phyloP scores from a whole-genome alignment of 92 coral and sea anemone genomes.

The Epizoanthus rinbou region DNA sequence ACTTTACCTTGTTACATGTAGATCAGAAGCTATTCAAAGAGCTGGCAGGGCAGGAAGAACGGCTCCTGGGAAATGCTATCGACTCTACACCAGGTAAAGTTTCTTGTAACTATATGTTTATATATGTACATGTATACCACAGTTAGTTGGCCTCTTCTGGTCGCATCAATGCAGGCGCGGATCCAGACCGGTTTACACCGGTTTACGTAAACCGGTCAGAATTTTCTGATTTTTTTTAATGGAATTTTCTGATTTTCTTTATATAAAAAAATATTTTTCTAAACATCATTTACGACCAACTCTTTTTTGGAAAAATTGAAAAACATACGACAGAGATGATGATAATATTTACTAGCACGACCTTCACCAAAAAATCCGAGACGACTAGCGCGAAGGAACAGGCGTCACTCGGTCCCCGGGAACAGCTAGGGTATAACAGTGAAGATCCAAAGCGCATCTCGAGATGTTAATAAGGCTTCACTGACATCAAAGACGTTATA shows the following conservation, averaged over 20 bases:
- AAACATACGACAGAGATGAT: too few relatives aligned
- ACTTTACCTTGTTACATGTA: background rate
- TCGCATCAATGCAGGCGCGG: too few relatives aligned
- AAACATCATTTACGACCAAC: too few relatives aligned
- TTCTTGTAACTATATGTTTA: background rate
- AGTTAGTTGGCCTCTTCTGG: too few relatives aligned
- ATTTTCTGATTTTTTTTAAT: background rate
- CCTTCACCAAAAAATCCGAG: too few relatives aligned
- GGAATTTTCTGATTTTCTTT: background rate
- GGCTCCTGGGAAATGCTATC: constrained; percentile 83
- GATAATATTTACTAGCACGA: too few relatives aligned
- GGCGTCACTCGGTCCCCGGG: too few relatives aligned
- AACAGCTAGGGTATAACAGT: constrained; percentile 51
- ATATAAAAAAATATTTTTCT: too few relatives aligned
- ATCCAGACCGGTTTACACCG: too few relatives aligned
- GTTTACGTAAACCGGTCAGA: too few relatives aligned
- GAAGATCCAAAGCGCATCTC: constrained; percentile 46
- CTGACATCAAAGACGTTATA: constrained; percentile 20
- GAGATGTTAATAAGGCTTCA: constrained; percentile 6
- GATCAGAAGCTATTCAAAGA: constrained; percentile 94
- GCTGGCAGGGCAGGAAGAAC: constrained; percentile 97
- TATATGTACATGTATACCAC: background rate
- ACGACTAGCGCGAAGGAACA: too few relatives aligned
- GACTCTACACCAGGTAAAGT: constrained; percentile 76
- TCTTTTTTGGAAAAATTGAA: too few relatives aligned